A percentile compares a stretch with the other conserved stretches of the same genome.
Conservation (phyloP, 2,888 invertebrate species). For the Drosophila pegasa region DNA sequence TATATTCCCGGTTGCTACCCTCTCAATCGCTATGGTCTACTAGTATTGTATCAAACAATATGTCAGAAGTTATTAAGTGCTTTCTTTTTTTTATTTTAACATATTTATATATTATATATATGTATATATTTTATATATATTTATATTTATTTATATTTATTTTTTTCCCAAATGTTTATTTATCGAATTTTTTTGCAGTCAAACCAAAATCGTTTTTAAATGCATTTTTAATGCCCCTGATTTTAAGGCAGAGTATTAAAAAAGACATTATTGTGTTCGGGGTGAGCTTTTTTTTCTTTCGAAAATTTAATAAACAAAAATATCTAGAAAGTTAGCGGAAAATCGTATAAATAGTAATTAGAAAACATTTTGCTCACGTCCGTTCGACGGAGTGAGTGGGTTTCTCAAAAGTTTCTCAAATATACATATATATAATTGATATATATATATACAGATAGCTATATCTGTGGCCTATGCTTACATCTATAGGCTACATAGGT, state of each 20-base stretch:
- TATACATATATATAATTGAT: not conserved
- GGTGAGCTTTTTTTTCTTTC: not conserved
- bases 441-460: not conserved
- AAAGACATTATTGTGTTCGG: not conserved
- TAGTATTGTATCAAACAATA: too few relatives aligned
- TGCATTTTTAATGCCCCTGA: not conserved
- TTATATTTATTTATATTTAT: too few relatives aligned
- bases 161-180: too few relatives aligned
- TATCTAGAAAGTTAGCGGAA: conserved; percentile 20
- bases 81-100: too few relatives aligned
- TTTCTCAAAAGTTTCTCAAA: conserved; percentile 3
- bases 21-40: too few relatives aligned
- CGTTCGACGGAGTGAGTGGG: conserved; percentile 24
- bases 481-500: conserved; percentile 27
- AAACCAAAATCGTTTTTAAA: not conserved
- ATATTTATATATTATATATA: too few relatives aligned
- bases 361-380: conserved; percentile 32
- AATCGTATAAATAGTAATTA: conserved; percentile 53
- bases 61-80: too few relatives aligned
- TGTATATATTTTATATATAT: too few relatives aligned
- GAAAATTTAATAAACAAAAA: conserved; percentile 11
- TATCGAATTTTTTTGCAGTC: not conserved
- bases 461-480: conserved; percentile 8
- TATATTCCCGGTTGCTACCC: too few relatives aligned
- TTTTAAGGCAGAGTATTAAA: not conserved